A percentile compares a stretch with the other conserved stretches of the same genome.
Evolutionary conservation across 2,888 invertebrate genomes (phyloP).

Genomic region (Chrysomela aeneicollis): DNA sequence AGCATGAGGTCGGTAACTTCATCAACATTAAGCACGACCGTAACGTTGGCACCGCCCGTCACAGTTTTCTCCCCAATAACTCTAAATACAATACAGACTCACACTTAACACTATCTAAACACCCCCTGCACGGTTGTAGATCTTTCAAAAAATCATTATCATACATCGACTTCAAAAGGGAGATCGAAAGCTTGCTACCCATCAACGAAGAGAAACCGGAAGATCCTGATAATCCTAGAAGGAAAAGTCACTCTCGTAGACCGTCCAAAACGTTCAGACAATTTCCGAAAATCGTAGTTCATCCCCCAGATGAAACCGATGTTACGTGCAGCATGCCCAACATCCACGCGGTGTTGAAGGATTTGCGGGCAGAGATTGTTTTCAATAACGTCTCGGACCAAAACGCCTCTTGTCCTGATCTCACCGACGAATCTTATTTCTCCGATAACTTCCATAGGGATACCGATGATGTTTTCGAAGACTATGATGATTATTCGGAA

Average conservation of each 20-base stretch:
- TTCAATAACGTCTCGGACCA: constrained; percentile 50
- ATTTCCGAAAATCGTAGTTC: constrained; percentile 54
- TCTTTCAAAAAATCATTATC: constrained; percentile 53
- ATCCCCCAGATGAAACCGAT: constrained; percentile 52
- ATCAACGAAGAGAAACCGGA: constrained; percentile 44
- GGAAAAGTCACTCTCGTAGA: constrained; percentile 43
- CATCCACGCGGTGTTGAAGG: constrained; percentile 44
- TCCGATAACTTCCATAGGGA: constrained; percentile 26
- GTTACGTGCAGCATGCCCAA: constrained; percentile 58
- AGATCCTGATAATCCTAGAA: constrained; percentile 43
- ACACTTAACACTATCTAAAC: constrained; percentile 28
- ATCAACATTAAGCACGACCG: constrained; percentile 43
- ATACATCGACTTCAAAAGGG: constrained; percentile 56
- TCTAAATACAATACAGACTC: constrained; percentile 32
- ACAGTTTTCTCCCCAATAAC: constrained; percentile 34
- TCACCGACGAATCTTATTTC: constrained; percentile 45
- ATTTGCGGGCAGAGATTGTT: constrained; percentile 21
- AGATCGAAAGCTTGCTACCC: constrained; percentile 57
- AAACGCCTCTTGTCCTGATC: constrained; percentile 55
- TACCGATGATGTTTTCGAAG: constrained; percentile 26
- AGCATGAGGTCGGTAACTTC: constrained; percentile 54
- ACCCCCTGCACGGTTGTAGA: constrained; percentile 30
- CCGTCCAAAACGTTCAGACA: constrained; percentile 54
- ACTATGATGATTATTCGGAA: constrained; percentile 34
- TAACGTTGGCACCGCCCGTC: constrained; percentile 54